A percentile compares a stretch with the other conserved stretches of the same genome.
phyloP scores from a whole-genome alignment of 2,113 vertebrate genomes.

The Sphaerodactylus townsendi region DNA sequence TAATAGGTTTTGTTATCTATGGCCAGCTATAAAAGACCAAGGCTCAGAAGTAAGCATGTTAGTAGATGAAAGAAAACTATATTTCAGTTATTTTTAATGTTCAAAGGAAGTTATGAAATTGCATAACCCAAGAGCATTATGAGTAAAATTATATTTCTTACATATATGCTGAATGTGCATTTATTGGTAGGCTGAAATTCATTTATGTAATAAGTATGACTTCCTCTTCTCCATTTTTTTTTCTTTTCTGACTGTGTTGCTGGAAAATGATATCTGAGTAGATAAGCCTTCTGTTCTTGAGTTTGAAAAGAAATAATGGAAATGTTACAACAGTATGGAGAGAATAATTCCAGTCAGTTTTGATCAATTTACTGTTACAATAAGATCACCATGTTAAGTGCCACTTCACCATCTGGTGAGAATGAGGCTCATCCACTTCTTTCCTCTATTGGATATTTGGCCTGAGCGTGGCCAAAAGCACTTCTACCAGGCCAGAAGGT shows the following conservation, averaged over 20 bases:
- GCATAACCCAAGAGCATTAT: background rate
- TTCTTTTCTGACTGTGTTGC: background rate
- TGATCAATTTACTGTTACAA: no score
- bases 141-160: background rate
- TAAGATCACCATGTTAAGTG: no score
- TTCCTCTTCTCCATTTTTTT: background rate
- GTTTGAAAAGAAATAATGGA: background rate
- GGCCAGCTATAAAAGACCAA: slow-evolving; percentile 14
- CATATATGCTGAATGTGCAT: background rate
- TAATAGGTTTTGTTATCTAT: slow-evolving; percentile 44
- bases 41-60: slow-evolving; percentile 22
- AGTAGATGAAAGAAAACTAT: slow-evolving; percentile 2
- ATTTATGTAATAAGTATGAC: background rate
- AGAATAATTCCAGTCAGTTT: background rate
- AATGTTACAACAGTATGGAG: background rate
- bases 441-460: no score
- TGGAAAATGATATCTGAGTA: background rate
- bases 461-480: no score
- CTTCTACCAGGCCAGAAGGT: no score
- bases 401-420: no score
- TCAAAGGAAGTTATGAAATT: slow-evolving; percentile 30
- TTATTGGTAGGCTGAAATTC: background rate
- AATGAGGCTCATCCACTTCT: no score
- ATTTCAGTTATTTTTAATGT: slow-evolving; percentile 16
- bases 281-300: background rate